phyloP scores from a whole-genome alignment of 2,888 invertebrate species.

The Harpalus rufipes region DNA sequence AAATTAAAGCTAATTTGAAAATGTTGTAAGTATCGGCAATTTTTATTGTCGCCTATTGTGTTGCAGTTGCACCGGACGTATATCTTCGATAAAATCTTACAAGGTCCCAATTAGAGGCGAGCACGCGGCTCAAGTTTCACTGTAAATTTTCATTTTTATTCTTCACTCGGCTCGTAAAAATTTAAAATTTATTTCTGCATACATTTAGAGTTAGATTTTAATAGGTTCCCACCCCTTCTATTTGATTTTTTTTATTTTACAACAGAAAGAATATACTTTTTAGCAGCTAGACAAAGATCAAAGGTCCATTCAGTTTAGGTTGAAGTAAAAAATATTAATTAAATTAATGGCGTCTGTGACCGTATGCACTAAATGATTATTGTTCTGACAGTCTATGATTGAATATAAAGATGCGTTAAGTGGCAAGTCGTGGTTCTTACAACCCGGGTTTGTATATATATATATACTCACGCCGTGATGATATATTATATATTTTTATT shows the following conservation, averaged over 20 bases:
- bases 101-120: conserved; percentile 47
- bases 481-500: too few species aligned
- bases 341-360: too few species aligned
- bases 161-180: conserved; percentile 30
- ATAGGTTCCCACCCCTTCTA: conserved; percentile 35
- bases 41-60: conserved; percentile 53
- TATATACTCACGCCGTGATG: too few species aligned
- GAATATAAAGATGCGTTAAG: too few species aligned
- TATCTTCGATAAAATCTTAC: conserved; percentile 56
- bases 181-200: conserved; percentile 52
- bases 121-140: conserved; percentile 33
- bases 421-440: too few species aligned
- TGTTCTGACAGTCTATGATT: too few species aligned
- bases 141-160: conserved; percentile 57
- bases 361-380: too few species aligned
- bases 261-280: not conserved
- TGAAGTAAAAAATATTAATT: too few species aligned
- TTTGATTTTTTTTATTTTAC: conserved; percentile 11
- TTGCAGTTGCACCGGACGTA: conserved; percentile 17
- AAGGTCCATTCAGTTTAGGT: not conserved
- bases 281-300: not conserved
- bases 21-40: conserved; percentile 28
- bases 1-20: not conserved
- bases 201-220: conserved; percentile 51
- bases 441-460: too few species aligned